Evolutionary conservation across 2,797 vertebrate species (phyloP).

Genomic region (Muscicapa striata): DNA sequence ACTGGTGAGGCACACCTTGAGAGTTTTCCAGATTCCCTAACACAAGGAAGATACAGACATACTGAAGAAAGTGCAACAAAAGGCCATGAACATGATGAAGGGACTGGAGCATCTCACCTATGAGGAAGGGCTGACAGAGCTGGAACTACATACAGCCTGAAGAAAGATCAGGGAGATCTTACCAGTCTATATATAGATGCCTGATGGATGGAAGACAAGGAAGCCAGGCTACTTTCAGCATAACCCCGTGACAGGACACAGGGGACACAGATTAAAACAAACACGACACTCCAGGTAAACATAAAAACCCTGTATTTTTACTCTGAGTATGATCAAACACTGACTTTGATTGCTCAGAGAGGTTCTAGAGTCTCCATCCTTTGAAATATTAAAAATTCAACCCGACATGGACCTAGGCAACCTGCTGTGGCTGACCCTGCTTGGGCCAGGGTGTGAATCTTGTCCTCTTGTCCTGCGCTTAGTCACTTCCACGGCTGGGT

Average conservation of each 20-base stretch:
- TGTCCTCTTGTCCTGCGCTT: too few relatives aligned
- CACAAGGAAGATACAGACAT: accelerated
- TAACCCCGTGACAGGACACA: neutral
- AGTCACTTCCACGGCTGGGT: accelerated
- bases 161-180: neutral
- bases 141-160: neutral
- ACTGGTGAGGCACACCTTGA: neutral
- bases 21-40: neutral
- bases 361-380: neutral
- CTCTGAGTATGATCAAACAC: neutral
- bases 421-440: neutral
- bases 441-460: neutral
- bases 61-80: neutral
- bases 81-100: accelerated
- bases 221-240: neutral
- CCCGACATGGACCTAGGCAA: accelerated
- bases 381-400: neutral
- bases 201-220: neutral
- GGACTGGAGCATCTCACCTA: neutral
- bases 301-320: neutral
- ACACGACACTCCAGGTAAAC: neutral
- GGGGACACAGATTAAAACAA: neutral
- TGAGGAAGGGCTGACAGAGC: neutral
- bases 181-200: neutral
- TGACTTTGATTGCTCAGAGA: neutral